phyloP scores from a whole-genome alignment of 2,888 invertebrate genomes.

The Cybosia mesomella region DNA sequence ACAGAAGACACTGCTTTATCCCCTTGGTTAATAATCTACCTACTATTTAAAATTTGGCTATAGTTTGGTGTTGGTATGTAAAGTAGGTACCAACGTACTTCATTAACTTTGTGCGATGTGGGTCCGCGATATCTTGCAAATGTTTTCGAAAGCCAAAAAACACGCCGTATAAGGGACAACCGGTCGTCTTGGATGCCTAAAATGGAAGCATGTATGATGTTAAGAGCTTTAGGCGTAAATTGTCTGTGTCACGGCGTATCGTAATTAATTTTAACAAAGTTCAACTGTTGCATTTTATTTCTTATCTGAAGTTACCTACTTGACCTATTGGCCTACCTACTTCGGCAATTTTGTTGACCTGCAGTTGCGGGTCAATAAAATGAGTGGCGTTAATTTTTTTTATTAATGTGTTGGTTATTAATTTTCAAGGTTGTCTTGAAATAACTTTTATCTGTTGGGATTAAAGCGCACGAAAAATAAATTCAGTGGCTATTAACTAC shows the following conservation, averaged over 20 bases:
- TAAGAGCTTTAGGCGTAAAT: slow-evolving; percentile 75
- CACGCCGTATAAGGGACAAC: slow-evolving; percentile 70
- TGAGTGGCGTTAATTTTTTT: slow-evolving; percentile 24
- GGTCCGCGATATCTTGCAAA: slow-evolving; percentile 62
- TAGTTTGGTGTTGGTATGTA: slow-evolving; percentile 31
- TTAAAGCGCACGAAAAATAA: no score
- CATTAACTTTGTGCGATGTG: slow-evolving; percentile 54
- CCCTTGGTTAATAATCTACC: no score
- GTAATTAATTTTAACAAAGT: slow-evolving; percentile 74
- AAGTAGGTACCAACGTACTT: slow-evolving; percentile 45
- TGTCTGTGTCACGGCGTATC: slow-evolving; percentile 68
- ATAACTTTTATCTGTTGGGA: no score
- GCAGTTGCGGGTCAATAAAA: slow-evolving; percentile 16
- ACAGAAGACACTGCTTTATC: no score
- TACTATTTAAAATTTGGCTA: no score
- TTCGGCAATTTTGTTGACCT: slow-evolving; percentile 33
- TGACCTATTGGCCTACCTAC: slow-evolving; percentile 49
- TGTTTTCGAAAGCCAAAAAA: slow-evolving; percentile 83
- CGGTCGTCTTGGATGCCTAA: slow-evolving; percentile 67
- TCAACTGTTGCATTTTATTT: slow-evolving; percentile 59
- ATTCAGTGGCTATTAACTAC: no score
- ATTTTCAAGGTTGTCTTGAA: neutral
- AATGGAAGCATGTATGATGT: slow-evolving; percentile 71
- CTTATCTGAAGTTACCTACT: slow-evolving; percentile 50
- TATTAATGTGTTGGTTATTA: slow-evolving; percentile 5